phyloP scores from a whole-genome alignment of 2,113 vertebrate genomes.

The Lucifuga dentata region DNA sequence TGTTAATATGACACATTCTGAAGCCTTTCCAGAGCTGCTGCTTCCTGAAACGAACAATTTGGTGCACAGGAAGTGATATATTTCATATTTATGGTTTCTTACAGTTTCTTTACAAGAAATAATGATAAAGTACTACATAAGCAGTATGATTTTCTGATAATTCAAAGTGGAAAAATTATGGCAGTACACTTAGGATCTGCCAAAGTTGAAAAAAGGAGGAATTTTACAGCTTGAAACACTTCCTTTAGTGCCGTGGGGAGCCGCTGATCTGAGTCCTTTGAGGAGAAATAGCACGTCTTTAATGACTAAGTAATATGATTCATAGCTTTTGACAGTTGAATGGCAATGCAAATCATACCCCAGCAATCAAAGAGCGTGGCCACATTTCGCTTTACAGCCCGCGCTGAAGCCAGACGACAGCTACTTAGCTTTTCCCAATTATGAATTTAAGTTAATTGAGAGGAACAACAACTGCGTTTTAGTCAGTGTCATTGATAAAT shows the following conservation, averaged over 20 bases:
- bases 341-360: conserved; percentile 39
- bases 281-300: conserved; percentile 44
- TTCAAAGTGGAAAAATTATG: conserved; percentile 14
- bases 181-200: conserved; percentile 12
- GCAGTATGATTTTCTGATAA: conserved; percentile 38
- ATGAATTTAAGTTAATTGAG: conserved; percentile 73
- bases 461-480: conserved; percentile 64
- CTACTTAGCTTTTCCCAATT: conserved; percentile 70
- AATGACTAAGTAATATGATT: conserved; percentile 69
- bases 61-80: not conserved
- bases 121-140: conserved; percentile 23
- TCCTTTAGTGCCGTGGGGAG: conserved; percentile 32
- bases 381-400: conserved; percentile 53
- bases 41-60: not conserved
- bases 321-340: conserved; percentile 60
- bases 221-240: conserved; percentile 61
- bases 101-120: not conserved
- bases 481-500: conserved; percentile 27
- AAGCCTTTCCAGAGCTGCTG: no score
- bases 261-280: conserved; percentile 58
- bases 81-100: conserved; percentile 6
- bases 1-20: no score
- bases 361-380: conserved; percentile 24
- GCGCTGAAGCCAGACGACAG: conserved; percentile 60
- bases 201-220: not conserved